Base-by-base conservation (phyloP, 30 jellyfish, hydroid and myxozoan species). In the Clytia hemisphaerica region DNA sequence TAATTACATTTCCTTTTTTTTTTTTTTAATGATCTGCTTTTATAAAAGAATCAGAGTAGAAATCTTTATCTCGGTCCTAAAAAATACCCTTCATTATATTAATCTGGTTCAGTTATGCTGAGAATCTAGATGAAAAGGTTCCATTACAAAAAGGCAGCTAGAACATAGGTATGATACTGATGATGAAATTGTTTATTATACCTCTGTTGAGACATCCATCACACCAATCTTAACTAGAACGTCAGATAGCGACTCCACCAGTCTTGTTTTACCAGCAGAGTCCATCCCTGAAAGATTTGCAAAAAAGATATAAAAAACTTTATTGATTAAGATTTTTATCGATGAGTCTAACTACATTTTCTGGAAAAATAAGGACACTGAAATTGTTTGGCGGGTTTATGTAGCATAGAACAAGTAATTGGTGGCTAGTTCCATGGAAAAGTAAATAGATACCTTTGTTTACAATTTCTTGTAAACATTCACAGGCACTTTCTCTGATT, bases 401-500 rank as follows among this genome's bases (percentile, higher is more conserved):
- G n/a, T n/a, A n/a, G n/a, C n/a, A n/a, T n/a, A n/a, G n/a, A n/a
- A n/a, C n/a, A n/a, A n/a, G n/a, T n/a, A n/a, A n/a, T n/a, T n/a
- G n/a, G n/a, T n/a, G n/a, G n/a, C n/a, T n/a, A n/a, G n/a, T n/a
- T n/a, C n/a, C n/a, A n/a, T n/a, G n/a, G n/a, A n/a, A n/a, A n/a
- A n/a, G n/a, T n/a, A n/a, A 27, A 2, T 15, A 77, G 1, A 18
- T 28, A 79, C 96, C 97, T 88, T 88, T 88, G 53, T 71, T 88
- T 47, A 80, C 64, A 9, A 88, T 88, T 53, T 88, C 97, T 32
- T 53, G 60, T 59, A 88, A 71, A 35, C 97, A 88, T 15, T 79
- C 94, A 63, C 97, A 88, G 28, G 97, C 83, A 9, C 83, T 36
- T 75, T 79, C 97, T 32, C 97, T 68, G 35, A 83, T 71, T 34